Evolutionary conservation across 2,888 invertebrate species (phyloP).

Genomic region (Heliconius aoede): DNA sequence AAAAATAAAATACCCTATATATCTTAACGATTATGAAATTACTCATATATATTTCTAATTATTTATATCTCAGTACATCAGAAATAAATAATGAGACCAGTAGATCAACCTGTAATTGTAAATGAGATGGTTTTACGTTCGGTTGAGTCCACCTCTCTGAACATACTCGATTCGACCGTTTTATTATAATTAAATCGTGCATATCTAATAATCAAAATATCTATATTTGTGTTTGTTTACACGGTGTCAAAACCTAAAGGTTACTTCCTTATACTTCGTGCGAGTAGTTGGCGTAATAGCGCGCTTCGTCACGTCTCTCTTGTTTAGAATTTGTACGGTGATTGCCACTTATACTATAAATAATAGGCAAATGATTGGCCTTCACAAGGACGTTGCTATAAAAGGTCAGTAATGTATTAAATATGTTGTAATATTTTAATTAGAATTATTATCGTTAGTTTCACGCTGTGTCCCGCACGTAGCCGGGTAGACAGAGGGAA

Average conservation of each 20-base stretch:
- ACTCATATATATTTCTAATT: too few species aligned
- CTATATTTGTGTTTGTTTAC: conserved; percentile 69
- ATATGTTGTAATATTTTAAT: background rate
- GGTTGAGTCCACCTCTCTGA: conserved; percentile 27
- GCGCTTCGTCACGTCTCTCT: conserved; percentile 64
- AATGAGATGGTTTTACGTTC: background rate
- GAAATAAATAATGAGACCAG: too few species aligned
- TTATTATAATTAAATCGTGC: conserved; percentile 66
- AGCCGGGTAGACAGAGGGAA: background rate
- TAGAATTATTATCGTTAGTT: background rate
- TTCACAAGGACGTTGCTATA: conserved; percentile 72
- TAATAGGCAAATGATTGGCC: conserved; percentile 69
- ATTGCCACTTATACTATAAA: conserved; percentile 58
- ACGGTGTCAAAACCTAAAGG: conserved; percentile 75
- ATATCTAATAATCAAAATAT: conserved; percentile 71
- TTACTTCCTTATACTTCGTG: conserved; percentile 75
- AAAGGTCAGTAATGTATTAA: conserved; percentile 56
- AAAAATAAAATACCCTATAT: too few species aligned
- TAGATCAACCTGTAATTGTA: too few species aligned
- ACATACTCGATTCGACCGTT: conserved; percentile 44
- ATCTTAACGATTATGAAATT: too few species aligned
- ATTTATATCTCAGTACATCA: too few species aligned
- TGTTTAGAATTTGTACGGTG: conserved; percentile 61
- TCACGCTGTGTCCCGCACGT: background rate
- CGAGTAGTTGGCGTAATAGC: conserved; percentile 68